These are phyloP conservation scores for Enteromius viviparus DNA, from an alignment of 2,797 vertebrate species.

Conservation along the genomic window DNA sequence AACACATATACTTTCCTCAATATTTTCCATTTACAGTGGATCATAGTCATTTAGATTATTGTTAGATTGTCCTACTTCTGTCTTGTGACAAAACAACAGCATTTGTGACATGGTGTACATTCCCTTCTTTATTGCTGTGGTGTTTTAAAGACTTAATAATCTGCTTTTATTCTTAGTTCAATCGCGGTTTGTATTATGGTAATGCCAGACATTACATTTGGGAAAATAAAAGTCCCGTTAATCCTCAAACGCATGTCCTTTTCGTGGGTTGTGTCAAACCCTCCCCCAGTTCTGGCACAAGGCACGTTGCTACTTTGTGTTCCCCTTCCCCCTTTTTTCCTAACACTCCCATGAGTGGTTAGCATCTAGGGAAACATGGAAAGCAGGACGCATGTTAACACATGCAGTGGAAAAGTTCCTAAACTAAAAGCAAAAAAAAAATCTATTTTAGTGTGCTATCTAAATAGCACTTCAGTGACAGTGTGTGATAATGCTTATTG, in stretches of 20 bases:
- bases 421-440: conserved; percentile 18
- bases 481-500: conserved; percentile 63
- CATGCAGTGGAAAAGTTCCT: conserved; percentile 42
- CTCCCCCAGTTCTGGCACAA: neutral
- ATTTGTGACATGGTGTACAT: neutral
- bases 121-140: conserved; percentile 10
- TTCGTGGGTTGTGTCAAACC: neutral
- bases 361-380: conserved; percentile 2
- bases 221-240: conserved; percentile 73
- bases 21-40: conserved; percentile 5
- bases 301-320: neutral
- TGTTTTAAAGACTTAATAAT: conserved; percentile 36
- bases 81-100: neutral
- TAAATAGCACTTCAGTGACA: neutral
- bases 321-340: neutral
- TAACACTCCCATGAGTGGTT: neutral
- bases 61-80: conserved; percentile 29
- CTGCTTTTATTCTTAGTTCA: conserved; percentile 17
- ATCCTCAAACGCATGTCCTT: conserved; percentile 64
- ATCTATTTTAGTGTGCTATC: neutral
- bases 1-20: neutral
- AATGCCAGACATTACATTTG: conserved; percentile 70
- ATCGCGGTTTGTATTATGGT: conserved; percentile 61
- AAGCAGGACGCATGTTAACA: conserved; percentile 14
- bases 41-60: conserved; percentile 19